Percentiles rank a stretch among this genome's conserved stretches.
Evolutionary conservation across 2,113 vertebrate species (phyloP).

Genomic region (human (Homo sapiens)): GRCh38 chrX:132829501-132830000

Average conservation of each 20-base stretch:
- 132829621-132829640: slow-evolving; percentile 54
- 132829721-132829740: slow-evolving; percentile 60
- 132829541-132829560: background rate
- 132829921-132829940: background rate
- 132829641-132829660: slow-evolving; percentile 49
- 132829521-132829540: background rate
- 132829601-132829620: slow-evolving; percentile 20
- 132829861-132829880: background rate
- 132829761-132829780: slow-evolving; percentile 20
- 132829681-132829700: slow-evolving; percentile 63
- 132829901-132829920: background rate
- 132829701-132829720: slow-evolving; percentile 51
- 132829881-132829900: background rate
- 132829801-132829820: background rate
- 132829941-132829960: background rate
- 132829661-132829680: slow-evolving; percentile 65
- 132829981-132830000: background rate
- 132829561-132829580: background rate
- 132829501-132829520: background rate
- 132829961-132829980: background rate
- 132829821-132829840: background rate
- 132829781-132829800: background rate
- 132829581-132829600: background rate
- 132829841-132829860: background rate
- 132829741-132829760: background rate